Conservation (phyloP, 2,797 vertebrate species). For the Scleropages formosus region DNA sequence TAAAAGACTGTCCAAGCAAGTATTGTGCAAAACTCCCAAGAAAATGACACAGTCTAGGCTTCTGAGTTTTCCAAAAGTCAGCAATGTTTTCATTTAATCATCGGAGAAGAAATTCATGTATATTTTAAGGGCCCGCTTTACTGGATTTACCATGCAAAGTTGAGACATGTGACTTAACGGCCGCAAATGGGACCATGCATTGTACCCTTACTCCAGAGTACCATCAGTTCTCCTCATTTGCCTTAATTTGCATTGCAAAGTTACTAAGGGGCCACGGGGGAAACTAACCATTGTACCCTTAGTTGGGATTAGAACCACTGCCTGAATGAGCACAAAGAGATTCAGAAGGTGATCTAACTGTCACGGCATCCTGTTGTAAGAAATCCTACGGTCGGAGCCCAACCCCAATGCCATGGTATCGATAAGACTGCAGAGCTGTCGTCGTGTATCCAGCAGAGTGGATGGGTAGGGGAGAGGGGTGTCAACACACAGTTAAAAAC, state of each 20-base stretch:
- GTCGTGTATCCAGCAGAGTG: background rate
- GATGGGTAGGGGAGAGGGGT: no score
- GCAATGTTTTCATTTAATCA: background rate
- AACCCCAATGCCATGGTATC: background rate
- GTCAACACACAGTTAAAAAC: no score
- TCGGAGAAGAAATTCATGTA: no score
- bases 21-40: background rate
- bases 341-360: background rate
- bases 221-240: background rate
- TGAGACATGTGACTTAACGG: no score
- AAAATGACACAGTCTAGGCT: background rate
- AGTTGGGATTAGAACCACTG: background rate
- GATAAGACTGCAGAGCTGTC: background rate
- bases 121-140: no score
- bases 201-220: no score
- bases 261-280: background rate
- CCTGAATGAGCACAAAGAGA: background rate
- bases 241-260: conserved; percentile 1
- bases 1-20: background rate
- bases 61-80: background rate
- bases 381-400: background rate
- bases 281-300: background rate
- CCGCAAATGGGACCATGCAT: no score
- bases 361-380: background rate
- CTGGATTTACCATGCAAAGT: no score